Percentiles rank a stretch among this genome's conserved stretches.
Evolutionary conservation across 2,113 vertebrate species (phyloP).

Genomic region (Panthera uncia): DNA sequence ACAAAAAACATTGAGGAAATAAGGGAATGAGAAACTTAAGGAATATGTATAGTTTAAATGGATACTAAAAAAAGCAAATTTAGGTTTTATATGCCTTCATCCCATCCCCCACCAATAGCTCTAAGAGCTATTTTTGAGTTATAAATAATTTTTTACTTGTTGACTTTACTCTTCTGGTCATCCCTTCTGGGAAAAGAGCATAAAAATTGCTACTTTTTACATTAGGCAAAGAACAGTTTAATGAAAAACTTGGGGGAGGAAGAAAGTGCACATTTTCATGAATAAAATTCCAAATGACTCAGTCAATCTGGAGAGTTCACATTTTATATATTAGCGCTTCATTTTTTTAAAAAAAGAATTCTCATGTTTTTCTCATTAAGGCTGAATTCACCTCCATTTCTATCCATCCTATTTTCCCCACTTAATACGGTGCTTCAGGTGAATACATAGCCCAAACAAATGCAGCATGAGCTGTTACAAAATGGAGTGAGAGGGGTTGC

Average conservation of each 20-base stretch:
- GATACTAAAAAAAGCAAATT: conserved; percentile 26
- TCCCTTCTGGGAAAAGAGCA: conserved; percentile 65
- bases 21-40: neutral
- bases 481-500: neutral
- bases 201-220: conserved; percentile 64
- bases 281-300: conserved; percentile 69
- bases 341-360: conserved; percentile 43
- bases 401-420: conserved; percentile 40
- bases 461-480: neutral
- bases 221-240: conserved; percentile 63
- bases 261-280: conserved; percentile 62
- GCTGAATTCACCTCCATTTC: conserved; percentile 30
- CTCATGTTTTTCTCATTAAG: conserved; percentile 77
- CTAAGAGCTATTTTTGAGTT: conserved; percentile 58
- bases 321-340: conserved; percentile 63
- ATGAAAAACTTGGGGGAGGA: conserved; percentile 67
- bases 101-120: neutral
- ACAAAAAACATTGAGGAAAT: neutral
- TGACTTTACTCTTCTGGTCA: conserved; percentile 66
- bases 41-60: neutral
- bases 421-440: conserved; percentile 31
- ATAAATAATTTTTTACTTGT: conserved; percentile 71
- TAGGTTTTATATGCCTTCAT: neutral
- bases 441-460: neutral
- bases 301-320: conserved; percentile 56